Evolutionary conservation across 2,797 vertebrate species (phyloP).

Genomic region (Sternotherus odoratus): DNA sequence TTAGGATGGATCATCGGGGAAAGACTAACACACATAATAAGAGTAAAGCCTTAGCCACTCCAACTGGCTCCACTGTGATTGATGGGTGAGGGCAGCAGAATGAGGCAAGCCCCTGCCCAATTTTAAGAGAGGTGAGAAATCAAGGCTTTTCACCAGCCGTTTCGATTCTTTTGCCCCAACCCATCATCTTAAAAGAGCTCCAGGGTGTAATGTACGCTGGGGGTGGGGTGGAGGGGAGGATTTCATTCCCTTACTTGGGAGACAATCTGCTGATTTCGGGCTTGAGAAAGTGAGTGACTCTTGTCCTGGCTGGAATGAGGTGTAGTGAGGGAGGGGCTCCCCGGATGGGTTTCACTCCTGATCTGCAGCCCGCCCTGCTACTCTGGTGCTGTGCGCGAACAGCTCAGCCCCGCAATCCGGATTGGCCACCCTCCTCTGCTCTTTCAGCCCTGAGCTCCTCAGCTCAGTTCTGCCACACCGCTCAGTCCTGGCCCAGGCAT

Average conservation of each 20-base stretch:
- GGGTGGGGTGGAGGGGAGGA: no score
- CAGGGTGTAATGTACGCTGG: accelerated
- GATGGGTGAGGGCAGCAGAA: no score
- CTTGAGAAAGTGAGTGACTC: not conserved
- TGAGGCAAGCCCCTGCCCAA: no score
- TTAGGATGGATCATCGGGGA: not conserved
- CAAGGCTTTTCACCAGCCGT: no score
- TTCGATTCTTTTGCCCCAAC: no score
- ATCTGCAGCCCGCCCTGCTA: not conserved
- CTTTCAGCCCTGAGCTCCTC: not conserved
- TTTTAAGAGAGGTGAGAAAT: no score
- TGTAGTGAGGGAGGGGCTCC: not conserved
- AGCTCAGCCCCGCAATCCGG: not conserved
- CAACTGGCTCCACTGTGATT: not conserved
- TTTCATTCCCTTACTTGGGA: not conserved
- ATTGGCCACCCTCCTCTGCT: not conserved
- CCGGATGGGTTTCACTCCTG: not conserved
- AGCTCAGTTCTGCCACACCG: no score
- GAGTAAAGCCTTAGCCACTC: not conserved
- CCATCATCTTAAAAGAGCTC: no score
- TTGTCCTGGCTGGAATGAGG: not conserved
- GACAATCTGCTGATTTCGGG: not conserved
- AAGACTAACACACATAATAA: not conserved
- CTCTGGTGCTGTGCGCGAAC: not conserved
- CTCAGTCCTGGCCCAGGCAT: not conserved